phyloP scores from a whole-genome alignment of 2,888 invertebrate genomes.

The Aelia acuminata region DNA sequence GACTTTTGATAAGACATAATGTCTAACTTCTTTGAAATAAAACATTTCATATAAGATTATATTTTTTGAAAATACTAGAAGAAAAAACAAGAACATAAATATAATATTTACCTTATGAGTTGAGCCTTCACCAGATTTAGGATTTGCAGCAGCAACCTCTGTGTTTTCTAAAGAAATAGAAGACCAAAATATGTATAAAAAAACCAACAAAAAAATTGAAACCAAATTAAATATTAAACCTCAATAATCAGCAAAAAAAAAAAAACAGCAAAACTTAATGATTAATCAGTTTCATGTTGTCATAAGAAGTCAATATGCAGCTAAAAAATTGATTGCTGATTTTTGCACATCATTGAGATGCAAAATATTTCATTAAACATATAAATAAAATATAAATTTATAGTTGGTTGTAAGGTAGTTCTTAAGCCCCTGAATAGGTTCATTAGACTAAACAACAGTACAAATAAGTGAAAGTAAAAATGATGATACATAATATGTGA shows the following conservation, averaged over 20 bases:
- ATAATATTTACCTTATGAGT: slow-evolving; percentile 18
- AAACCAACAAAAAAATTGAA: not conserved
- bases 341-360: too few species aligned
- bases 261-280: not conserved
- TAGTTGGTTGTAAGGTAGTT: too few species aligned
- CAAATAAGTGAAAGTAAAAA: too few species aligned
- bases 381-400: too few species aligned
- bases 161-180: slow-evolving; percentile 10
- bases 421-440: not conserved
- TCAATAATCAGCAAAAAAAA: not conserved
- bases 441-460: too few species aligned
- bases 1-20: too few species aligned
- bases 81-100: not conserved
- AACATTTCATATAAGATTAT: not conserved
- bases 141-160: not conserved
- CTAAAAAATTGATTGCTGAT: too few species aligned
- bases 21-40: not conserved
- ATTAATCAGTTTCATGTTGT: too few species aligned
- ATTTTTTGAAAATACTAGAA: not conserved
- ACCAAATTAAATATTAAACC: not conserved
- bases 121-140: slow-evolving; percentile 28
- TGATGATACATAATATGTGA: too few species aligned
- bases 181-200: not conserved
- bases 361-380: too few species aligned
- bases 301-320: too few species aligned